Evolutionary conservation across 2,888 invertebrate genomes (phyloP).

Genomic region (Xanthorhoe spadicearia): DNA sequence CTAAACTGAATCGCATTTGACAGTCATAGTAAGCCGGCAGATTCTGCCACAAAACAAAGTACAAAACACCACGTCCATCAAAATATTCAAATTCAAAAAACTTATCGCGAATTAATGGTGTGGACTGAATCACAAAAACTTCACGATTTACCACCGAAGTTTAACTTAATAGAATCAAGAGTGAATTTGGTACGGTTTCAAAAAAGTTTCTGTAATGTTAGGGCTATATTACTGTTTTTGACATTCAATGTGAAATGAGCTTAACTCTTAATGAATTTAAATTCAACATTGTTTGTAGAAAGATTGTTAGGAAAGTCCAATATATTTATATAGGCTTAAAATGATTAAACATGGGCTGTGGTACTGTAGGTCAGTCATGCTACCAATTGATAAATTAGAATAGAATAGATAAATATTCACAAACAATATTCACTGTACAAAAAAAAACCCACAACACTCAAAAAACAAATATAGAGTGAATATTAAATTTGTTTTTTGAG

Average conservation of each 20-base stretch:
- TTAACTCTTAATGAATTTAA: background rate
- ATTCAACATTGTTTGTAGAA: background rate
- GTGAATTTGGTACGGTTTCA: constrained; percentile 67
- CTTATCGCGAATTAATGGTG: constrained; percentile 54
- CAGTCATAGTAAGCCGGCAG: too few relatives aligned
- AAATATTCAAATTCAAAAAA: constrained; percentile 41
- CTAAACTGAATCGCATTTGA: too few relatives aligned
- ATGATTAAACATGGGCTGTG: too few relatives aligned
- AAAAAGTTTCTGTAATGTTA: constrained; percentile 53
- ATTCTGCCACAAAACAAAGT: background rate
- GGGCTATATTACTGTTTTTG: constrained; percentile 7
- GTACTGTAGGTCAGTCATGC: too few relatives aligned
- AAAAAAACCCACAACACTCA: too few relatives aligned
- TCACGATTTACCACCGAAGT: constrained; percentile 58
- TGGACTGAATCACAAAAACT: constrained; percentile 55
- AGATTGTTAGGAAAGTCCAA: too few relatives aligned
- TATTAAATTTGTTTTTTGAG: too few relatives aligned
- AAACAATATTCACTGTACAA: too few relatives aligned
- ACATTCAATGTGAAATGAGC: background rate
- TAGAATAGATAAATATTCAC: too few relatives aligned
- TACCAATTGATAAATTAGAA: too few relatives aligned
- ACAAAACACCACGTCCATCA: constrained; percentile 22
- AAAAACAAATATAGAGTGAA: too few relatives aligned
- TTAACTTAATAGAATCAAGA: constrained; percentile 64
- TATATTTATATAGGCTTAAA: too few relatives aligned